These are phyloP conservation scores for Melozone crissalis DNA, from an alignment of 2,113 vertebrate genomes.

Conservation along the genomic window DNA sequence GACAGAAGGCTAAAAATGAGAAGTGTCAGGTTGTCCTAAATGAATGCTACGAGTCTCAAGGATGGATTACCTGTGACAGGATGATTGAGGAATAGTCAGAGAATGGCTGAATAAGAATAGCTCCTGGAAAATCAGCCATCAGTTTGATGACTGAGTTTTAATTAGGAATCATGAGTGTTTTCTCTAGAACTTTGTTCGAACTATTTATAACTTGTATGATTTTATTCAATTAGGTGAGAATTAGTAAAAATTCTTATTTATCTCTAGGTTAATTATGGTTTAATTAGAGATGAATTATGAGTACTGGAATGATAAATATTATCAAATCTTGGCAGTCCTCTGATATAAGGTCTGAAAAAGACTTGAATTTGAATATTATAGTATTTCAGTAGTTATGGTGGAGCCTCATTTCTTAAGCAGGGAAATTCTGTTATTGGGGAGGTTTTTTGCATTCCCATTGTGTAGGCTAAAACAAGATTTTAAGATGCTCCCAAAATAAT, in stretches of 20 bases:
- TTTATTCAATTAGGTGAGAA: neutral
- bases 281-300: neutral
- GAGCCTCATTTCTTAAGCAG: neutral
- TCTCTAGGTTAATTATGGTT: neutral
- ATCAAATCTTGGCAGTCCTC: neutral
- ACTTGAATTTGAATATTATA: neutral
- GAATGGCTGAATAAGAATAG: neutral
- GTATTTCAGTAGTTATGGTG: neutral
- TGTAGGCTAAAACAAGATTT: neutral
- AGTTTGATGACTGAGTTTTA: neutral
- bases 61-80: neutral
- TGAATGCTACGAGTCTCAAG: neutral
- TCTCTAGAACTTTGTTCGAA: neutral
- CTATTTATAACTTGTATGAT: neutral
- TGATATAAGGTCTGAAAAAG: neutral
- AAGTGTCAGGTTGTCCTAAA: neutral
- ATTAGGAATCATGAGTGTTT: neutral
- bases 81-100: constrained; percentile 7
- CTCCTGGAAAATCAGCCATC: neutral
- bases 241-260: neutral
- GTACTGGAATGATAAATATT: neutral
- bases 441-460: neutral
- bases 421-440: neutral
- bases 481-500: neutral
- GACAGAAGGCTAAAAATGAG: neutral